A percentile compares a stretch with the other conserved stretches of the same genome.
Conservation (phyloP, 2,797 vertebrate species). For the Geotrypetes seraphini region DNA sequence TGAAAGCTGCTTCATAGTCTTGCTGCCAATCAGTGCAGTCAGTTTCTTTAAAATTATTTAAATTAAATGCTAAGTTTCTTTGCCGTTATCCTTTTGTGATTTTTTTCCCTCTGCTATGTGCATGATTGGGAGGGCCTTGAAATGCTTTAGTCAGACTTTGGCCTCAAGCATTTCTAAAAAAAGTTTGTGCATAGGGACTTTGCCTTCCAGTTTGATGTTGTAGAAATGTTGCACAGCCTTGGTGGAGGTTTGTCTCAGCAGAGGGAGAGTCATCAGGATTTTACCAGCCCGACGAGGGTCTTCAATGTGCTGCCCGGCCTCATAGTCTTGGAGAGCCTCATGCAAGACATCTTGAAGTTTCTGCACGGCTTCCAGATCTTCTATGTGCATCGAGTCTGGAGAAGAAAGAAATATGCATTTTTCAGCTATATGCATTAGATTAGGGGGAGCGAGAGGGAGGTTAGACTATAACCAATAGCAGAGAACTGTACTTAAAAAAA, state of each 20-base stretch:
- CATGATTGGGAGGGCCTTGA: slow-evolving; percentile 43
- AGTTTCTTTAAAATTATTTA: slow-evolving; percentile 47
- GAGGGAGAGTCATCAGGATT: slow-evolving; percentile 94
- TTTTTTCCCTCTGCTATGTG: slow-evolving; percentile 45
- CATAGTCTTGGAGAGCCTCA: slow-evolving; percentile 96
- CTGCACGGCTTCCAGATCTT: slow-evolving; percentile 95
- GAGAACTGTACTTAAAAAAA: no score
- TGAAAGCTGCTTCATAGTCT: slow-evolving; percentile 77
- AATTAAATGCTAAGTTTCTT: slow-evolving; percentile 68
- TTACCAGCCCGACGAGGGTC: slow-evolving; percentile 93
- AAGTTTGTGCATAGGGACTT: slow-evolving; percentile 99
- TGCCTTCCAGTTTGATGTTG: slow-evolving; percentile 98
- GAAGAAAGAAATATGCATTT: slow-evolving; percentile 24
- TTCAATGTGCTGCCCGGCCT: slow-evolving; percentile 87
- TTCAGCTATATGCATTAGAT: no score
- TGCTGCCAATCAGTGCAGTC: slow-evolving; percentile 78
- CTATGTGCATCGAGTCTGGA: slow-evolving; percentile 97
- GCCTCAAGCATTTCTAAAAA: slow-evolving; percentile 99
- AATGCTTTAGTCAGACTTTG: slow-evolving; percentile 85
- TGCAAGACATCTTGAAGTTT: slow-evolving; percentile 97
- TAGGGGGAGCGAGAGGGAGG: no score
- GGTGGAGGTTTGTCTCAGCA: slow-evolving; percentile 94
- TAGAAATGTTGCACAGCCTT: slow-evolving; percentile 99
- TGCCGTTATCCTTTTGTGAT: slow-evolving; percentile 47
- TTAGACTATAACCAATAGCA: no score